Percentiles rank a stretch among this genome's conserved stretches.
These are phyloP conservation scores for Aphidius ervi DNA, from an alignment of 1,140 invertebrate genomes.

Conservation along the genomic window DNA sequence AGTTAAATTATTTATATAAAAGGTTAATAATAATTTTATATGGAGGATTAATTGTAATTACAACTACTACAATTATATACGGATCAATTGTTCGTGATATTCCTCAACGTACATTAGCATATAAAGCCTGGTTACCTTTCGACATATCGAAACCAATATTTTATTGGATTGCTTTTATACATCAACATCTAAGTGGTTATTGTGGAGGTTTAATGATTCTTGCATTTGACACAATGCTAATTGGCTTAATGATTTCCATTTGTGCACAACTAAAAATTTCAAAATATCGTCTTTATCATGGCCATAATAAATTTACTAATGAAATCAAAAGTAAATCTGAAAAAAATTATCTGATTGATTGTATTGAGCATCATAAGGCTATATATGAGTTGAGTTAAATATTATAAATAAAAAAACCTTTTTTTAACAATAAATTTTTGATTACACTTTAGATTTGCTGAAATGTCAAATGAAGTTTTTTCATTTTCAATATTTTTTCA, in stretches of 20 bases:
- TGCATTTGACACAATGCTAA: neutral
- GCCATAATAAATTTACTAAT: too few relatives aligned
- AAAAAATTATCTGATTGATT: conserved; percentile 1
- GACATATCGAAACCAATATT: neutral
- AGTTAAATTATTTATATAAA: too few relatives aligned
- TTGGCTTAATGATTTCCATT: neutral
- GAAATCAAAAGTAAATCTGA: too few relatives aligned
- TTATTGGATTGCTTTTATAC: conserved; percentile 4
- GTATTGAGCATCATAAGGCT: conserved; percentile 5
- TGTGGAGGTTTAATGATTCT: neutral
- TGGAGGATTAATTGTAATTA: neutral
- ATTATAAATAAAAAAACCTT: too few relatives aligned
- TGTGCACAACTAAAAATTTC: neutral
- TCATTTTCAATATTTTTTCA: conserved; percentile 7
- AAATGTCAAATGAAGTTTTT: conserved; percentile 1
- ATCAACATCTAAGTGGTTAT: neutral
- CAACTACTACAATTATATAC: neutral
- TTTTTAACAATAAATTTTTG: too few relatives aligned
- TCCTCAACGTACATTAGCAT: neutral
- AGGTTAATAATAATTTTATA: too few relatives aligned
- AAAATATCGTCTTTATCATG: conserved; percentile 2
- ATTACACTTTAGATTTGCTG: conserved; percentile 4
- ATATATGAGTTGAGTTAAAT: conserved; percentile 11
- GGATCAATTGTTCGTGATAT: neutral
- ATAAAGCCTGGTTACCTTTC: neutral